These are phyloP conservation scores for Rhaphigaster nebulosa DNA, from an alignment of 2,888 invertebrate genomes.

Conservation along the genomic window DNA sequence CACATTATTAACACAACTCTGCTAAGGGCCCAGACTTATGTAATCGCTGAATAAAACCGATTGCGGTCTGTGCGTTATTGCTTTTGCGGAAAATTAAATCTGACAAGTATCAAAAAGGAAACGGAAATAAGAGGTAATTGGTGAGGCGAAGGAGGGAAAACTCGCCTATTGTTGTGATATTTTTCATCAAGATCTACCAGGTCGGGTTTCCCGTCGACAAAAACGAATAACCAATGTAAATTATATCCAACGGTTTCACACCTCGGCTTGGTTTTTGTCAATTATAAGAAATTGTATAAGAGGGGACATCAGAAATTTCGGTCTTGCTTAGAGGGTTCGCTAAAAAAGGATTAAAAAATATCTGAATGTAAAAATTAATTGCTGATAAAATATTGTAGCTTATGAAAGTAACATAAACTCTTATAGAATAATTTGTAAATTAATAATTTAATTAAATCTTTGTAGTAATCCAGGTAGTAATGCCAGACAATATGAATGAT, in stretches of 20 bases:
- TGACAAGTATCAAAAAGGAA: conserved; percentile 42
- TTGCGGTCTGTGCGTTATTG: neutral
- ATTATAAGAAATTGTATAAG: neutral
- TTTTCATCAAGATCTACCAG: conserved; percentile 31
- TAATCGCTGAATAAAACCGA: neutral
- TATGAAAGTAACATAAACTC: neutral
- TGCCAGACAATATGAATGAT: no score
- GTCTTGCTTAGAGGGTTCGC: no score
- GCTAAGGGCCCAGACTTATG: neutral
- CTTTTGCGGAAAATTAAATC: conserved; percentile 30
- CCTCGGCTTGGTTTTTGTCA: neutral
- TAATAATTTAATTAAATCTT: no score
- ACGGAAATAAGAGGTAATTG: conserved; percentile 42
- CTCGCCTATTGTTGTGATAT: conserved; percentile 20
- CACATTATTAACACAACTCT: neutral
- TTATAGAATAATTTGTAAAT: neutral
- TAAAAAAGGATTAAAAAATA: neutral
- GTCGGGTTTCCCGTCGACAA: neutral
- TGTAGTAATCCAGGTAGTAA: no score
- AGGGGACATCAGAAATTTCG: neutral
- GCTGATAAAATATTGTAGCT: neutral
- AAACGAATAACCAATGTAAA: neutral
- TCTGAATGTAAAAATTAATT: neutral
- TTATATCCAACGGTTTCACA: neutral
- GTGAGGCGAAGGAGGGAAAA: conserved; percentile 4